phyloP scores from a whole-genome alignment of 2,797 vertebrate species.

The Tokudaia tokunoshimensis region DNA sequence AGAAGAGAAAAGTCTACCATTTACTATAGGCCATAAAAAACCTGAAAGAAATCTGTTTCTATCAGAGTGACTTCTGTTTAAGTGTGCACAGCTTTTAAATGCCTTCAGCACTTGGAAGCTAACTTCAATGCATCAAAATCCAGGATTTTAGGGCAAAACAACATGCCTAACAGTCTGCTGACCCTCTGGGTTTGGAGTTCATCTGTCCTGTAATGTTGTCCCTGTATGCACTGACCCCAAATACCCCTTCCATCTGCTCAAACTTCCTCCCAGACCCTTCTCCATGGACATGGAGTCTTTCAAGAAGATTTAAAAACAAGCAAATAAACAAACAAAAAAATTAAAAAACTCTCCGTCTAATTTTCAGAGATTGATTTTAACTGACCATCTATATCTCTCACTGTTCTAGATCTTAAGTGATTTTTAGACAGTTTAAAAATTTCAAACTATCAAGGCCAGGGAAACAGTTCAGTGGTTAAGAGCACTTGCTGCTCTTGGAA shows the following conservation, averaged over 20 bases:
- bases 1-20: neutral
- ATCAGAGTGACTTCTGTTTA: slow-evolving; percentile 6
- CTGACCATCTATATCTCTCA: neutral
- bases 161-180: neutral
- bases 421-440: slow-evolving; percentile 6
- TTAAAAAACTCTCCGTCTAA: neutral
- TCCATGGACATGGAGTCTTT: neutral
- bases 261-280: neutral
- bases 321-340: neutral
- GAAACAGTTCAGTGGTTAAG: no score
- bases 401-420: slow-evolving; percentile 24
- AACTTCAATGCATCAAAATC: slow-evolving; percentile 19
- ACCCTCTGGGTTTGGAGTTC: neutral
- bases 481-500: neutral
- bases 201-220: neutral
- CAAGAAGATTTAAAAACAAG: neutral
- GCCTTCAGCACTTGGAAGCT: neutral
- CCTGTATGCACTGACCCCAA: no score
- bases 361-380: neutral
- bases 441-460: neutral
- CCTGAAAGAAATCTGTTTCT: slow-evolving; percentile 3
- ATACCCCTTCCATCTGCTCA: neutral
- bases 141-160: neutral
- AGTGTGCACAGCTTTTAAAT: neutral
- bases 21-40: slow-evolving; percentile 6